A percentile compares a stretch with the other conserved stretches of the same genome.
Evolutionary conservation across 2,888 invertebrate species (phyloP).

Genomic region (Morpho achilles): DNA sequence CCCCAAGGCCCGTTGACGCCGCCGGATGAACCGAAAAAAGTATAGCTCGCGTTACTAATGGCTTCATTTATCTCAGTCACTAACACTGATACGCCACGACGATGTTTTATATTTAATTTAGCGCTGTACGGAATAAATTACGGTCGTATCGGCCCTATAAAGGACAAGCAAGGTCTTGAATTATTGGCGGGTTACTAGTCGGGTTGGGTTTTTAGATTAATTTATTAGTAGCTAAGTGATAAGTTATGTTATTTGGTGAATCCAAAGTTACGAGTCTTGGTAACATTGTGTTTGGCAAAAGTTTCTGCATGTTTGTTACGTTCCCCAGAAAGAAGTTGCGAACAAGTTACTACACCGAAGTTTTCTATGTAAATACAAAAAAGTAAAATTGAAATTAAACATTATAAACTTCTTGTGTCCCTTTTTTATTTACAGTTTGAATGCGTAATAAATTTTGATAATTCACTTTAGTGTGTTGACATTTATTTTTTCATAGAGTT

Average conservation of each 20-base stretch:
- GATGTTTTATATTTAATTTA: conserved; percentile 79
- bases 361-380: no score
- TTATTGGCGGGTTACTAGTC: conserved; percentile 66
- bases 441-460: no score
- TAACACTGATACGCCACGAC: conserved; percentile 78
- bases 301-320: conserved; percentile 30
- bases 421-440: no score
- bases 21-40: conserved; percentile 78
- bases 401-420: no score
- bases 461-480: no score
- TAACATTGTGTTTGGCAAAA: conserved; percentile 39
- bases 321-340: no score
- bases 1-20: conserved; percentile 67
- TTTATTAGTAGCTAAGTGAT: conserved; percentile 70
- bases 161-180: conserved; percentile 61
- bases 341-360: conserved; percentile 31
- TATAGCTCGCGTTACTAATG: conserved; percentile 78
- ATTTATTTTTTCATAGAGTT: no score
- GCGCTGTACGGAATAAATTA: conserved; percentile 74
- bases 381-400: no score
- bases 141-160: conserved; percentile 66
- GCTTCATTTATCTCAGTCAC: conserved; percentile 79
- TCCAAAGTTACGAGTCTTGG: conserved; percentile 50
- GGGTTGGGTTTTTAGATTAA: conserved; percentile 68
- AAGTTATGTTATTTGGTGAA: conserved; percentile 53